Evolutionary conservation across 2,888 invertebrate genomes (phyloP).

Genomic region (Antheraea assamensis): DNA sequence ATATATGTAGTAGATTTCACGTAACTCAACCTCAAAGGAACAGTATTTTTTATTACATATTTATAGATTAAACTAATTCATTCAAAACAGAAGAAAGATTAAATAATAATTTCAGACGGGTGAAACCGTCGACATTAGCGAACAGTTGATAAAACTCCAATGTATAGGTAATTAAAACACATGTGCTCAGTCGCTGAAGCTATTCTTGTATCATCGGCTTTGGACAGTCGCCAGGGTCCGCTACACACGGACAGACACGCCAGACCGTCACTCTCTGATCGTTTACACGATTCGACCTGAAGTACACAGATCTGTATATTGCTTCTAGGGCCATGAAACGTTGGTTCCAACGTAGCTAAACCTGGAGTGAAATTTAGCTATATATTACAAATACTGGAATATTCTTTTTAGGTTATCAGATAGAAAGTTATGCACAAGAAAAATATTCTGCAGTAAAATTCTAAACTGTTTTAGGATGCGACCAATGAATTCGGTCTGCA

Average conservation of each 20-base stretch:
- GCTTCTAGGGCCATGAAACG: neutral
- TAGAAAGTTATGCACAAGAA: no score
- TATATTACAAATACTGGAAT: no score
- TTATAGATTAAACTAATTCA: no score
- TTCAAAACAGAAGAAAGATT: neutral
- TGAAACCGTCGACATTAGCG: neutral
- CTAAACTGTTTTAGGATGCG: no score
- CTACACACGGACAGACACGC: conserved; percentile 18
- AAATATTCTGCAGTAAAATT: no score
- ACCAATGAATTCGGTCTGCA: no score
- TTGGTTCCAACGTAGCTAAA: neutral
- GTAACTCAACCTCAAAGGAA: no score
- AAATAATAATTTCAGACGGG: neutral
- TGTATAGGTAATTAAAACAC: conserved; percentile 54
- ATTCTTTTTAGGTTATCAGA: no score
- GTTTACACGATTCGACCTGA: neutral
- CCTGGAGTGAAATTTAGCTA: neutral
- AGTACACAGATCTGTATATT: neutral
- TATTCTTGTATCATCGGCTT: conserved; percentile 52
- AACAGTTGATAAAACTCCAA: conserved; percentile 45
- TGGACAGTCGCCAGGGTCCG: conserved; percentile 54
- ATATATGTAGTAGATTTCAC: no score
- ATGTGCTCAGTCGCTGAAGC: conserved; percentile 53
- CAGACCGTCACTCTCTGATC: neutral
- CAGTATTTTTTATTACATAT: no score